Evolutionary conservation across 2,797 vertebrate species (phyloP).

Genomic region (Cossypha niveicapilla): DNA sequence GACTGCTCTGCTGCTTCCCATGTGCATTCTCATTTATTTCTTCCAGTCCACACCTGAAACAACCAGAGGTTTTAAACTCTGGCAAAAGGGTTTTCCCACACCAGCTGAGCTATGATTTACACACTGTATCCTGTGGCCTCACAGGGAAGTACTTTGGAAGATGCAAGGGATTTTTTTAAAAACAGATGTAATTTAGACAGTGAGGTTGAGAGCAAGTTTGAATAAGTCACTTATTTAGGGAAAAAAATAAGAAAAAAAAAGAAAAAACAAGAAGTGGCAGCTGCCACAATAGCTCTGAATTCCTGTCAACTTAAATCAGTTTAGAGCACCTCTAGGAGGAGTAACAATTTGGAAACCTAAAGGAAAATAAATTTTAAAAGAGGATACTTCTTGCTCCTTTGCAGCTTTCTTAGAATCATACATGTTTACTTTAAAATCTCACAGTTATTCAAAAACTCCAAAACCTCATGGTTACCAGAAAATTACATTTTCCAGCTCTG

Average conservation of each 20-base stretch:
- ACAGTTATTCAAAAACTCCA: not conserved
- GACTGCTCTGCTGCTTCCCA: not conserved
- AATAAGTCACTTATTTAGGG: not conserved
- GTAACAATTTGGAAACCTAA: not conserved
- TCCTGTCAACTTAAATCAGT: not conserved
- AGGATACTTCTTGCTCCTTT: not conserved
- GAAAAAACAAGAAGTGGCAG: too few species aligned
- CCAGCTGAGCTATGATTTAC: not conserved
- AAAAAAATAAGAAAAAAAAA: too few species aligned
- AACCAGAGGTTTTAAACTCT: not conserved
- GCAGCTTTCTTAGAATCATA: not conserved
- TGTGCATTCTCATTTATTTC: not conserved
- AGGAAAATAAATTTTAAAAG: not conserved
- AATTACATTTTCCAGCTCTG: not conserved
- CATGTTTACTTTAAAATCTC: not conserved
- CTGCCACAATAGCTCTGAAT: not conserved
- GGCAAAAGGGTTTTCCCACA: not conserved
- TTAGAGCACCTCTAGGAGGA: not conserved
- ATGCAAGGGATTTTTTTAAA: not conserved
- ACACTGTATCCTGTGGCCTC: fast-evolving
- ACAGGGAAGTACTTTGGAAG: not conserved
- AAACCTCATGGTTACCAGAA: not conserved
- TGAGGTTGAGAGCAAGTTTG: not conserved
- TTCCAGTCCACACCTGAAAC: not conserved
- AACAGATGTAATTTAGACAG: not conserved